Percentiles rank a stretch among this genome's conserved stretches.
Conservation (phyloP, 1,140 invertebrate genomes). For the Meloidogyne floridensis region DNA sequence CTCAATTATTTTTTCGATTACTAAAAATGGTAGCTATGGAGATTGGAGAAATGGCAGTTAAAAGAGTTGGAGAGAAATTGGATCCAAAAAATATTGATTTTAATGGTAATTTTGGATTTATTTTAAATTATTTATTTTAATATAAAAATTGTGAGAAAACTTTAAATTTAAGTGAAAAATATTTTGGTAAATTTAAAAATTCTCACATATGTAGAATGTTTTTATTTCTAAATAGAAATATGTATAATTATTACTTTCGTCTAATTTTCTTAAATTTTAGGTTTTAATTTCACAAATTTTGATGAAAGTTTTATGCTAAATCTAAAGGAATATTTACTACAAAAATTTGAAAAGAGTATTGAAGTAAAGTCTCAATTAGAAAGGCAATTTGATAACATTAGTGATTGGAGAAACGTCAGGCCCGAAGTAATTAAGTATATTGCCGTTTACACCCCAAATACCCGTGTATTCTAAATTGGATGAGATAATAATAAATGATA, state of each 20-base stretch:
- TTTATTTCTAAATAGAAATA: not conserved
- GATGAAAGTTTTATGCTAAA: slow-evolving; percentile 41
- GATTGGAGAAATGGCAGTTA: slow-evolving; percentile 43
- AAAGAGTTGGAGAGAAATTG: slow-evolving; percentile 41
- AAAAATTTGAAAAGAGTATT: slow-evolving; percentile 26
- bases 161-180: no score
- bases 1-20: slow-evolving; percentile 48
- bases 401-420: slow-evolving; percentile 42
- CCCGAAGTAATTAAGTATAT: slow-evolving; percentile 19
- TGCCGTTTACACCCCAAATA: no score
- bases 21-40: slow-evolving; percentile 50
- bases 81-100: slow-evolving; percentile 58
- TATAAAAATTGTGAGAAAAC: no score
- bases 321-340: slow-evolving; percentile 50
- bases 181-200: no score
- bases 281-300: slow-evolving; percentile 52
- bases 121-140: not conserved
- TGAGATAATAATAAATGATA: no score
- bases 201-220: no score
- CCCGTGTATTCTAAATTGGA: no score
- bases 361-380: slow-evolving; percentile 38
- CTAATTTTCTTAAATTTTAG: slow-evolving; percentile 22
- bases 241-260: not conserved
- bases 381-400: slow-evolving; percentile 44
- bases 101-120: not conserved